Evolutionary conservation across 2,113 vertebrate genomes (phyloP).

Genomic region (Etia nguti): DNA sequence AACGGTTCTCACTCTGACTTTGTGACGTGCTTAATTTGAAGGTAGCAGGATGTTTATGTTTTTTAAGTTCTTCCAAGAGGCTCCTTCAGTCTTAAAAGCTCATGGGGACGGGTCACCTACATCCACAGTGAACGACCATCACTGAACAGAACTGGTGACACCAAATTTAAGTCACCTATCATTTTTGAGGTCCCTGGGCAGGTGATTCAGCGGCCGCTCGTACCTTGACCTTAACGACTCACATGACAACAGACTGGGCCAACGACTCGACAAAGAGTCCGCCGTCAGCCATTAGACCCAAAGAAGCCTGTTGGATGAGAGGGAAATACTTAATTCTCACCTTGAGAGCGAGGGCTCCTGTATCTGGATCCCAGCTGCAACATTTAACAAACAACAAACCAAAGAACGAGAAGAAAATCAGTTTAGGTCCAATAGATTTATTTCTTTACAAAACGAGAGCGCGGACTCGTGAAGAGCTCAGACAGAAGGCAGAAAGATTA

Average conservation of each 20-base stretch:
- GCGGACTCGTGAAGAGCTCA: conserved; percentile 11
- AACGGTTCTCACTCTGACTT: background rate
- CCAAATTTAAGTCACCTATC: background rate
- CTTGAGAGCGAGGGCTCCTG: background rate
- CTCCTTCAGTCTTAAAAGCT: background rate
- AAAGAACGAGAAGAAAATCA: background rate
- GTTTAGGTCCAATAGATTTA: conserved; percentile 4
- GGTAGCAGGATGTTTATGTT: background rate
- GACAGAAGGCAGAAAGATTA: conserved; percentile 14
- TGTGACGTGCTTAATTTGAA: background rate
- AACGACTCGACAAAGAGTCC: background rate
- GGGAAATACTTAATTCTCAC: background rate
- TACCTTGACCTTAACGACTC: background rate
- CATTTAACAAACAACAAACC: background rate
- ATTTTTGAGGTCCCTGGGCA: background rate
- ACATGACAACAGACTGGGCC: background rate
- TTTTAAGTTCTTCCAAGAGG: background rate
- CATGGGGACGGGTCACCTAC: background rate
- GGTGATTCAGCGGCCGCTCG: background rate
- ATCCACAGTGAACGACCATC: background rate
- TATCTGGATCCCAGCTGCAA: background rate
- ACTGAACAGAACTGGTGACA: background rate
- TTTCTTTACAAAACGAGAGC: conserved; percentile 36
- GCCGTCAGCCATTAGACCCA: background rate
- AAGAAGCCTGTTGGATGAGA: background rate